Percentiles rank a stretch among this genome's conserved stretches.
phyloP scores from a whole-genome alignment of 2,888 invertebrate genomes.

The Cephus runcator region DNA sequence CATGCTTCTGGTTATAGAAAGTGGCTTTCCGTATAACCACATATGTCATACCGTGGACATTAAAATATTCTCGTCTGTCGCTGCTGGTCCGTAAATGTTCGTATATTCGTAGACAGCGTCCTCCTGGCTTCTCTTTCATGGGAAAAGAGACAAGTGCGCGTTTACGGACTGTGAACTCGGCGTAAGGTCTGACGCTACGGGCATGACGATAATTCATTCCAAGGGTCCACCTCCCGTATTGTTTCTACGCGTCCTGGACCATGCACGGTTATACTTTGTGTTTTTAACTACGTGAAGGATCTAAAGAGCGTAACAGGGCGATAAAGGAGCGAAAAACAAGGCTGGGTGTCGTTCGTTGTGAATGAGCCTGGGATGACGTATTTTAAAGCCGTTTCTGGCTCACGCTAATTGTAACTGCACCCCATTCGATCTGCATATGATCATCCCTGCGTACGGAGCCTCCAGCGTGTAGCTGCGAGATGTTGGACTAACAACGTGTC shows the following conservation, averaged over 20 bases:
- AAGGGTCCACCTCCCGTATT: slow-evolving; percentile 33
- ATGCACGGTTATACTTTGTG: neutral
- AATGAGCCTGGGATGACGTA: neutral
- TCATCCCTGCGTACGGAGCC: neutral
- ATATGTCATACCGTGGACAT: neutral
- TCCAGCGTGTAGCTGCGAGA: neutral
- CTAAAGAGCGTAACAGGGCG: neutral
- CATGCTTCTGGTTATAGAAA: neutral
- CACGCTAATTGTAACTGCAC: neutral
- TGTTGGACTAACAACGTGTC: neutral
- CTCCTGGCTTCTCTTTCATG: slow-evolving; percentile 9
- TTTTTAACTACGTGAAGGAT: neutral
- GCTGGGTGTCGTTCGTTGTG: neutral
- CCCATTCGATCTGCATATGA: neutral
- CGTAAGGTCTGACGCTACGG: slow-evolving; percentile 22
- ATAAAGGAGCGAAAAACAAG: neutral
- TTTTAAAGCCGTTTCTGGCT: neutral
- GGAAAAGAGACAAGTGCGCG: slow-evolving; percentile 47
- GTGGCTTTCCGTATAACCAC: neutral
- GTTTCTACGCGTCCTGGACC: slow-evolving; percentile 21
- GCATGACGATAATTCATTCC: slow-evolving; percentile 41
- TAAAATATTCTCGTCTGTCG: neutral
- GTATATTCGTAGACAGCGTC: neutral
- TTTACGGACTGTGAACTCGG: slow-evolving; percentile 46
- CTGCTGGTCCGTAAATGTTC: neutral